Conservation (phyloP, 2,888 invertebrate species). For the Lamproptera curius region DNA sequence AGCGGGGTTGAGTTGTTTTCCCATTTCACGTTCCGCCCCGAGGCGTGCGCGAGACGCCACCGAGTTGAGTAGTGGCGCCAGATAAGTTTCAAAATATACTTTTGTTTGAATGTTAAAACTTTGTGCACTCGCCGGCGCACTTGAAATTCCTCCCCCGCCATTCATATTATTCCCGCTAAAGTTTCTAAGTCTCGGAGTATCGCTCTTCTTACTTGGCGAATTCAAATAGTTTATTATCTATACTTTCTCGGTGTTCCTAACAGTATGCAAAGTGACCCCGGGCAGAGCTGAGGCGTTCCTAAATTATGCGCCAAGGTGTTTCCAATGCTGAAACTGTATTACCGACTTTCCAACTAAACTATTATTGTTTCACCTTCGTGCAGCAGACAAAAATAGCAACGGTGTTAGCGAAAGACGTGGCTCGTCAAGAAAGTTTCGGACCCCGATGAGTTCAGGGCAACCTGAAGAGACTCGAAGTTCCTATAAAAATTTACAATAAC, state of each 20-base stretch:
- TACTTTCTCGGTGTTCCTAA: neutral
- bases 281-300: conserved; percentile 15
- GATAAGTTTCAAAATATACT: neutral
- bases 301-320: conserved; percentile 17
- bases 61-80: neutral
- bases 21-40: neutral
- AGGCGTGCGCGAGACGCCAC: neutral
- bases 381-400: conserved; percentile 9
- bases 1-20: neutral
- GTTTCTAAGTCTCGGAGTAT: neutral
- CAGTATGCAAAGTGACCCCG: conserved; percentile 10
- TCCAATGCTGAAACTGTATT: conserved; percentile 9
- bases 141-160: neutral
- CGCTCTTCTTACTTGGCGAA: neutral
- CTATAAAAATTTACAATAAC: too few relatives aligned
- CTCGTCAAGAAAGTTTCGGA: conserved; percentile 1
- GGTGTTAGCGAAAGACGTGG: neutral
- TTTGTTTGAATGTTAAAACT: neutral
- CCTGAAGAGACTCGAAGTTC: conserved; percentile 1
- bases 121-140: neutral
- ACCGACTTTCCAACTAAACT: conserved; percentile 10
- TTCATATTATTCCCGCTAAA: neutral
- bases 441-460: neutral
- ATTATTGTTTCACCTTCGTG: conserved; percentile 20
- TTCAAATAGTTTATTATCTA: neutral